Evolutionary conservation across 2,888 invertebrate species (phyloP), one percentile per base, ranked within the genome.

Genomic region (Xestia rhomboidea): DNA sequence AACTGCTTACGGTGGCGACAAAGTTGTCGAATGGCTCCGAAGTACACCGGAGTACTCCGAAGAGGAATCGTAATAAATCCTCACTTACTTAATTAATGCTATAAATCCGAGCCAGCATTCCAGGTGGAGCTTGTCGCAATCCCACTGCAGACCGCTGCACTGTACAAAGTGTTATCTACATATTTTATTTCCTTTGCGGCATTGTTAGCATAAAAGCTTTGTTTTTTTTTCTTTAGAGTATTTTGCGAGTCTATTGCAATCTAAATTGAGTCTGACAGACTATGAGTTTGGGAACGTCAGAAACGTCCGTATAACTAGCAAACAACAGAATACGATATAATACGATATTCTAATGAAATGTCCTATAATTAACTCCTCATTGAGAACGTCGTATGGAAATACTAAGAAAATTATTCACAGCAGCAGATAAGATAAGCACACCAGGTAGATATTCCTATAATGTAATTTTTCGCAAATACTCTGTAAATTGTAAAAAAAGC

Each of bases 71-170:
- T 88, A 81, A 88, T 90, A 90, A 90, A 91, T 91, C 89, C 87
- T 82, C 78, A 85, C 89, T 88, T 89, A 87, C 88, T 88, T 91
- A 92, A 92, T 92, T 90, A 91, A 90, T 84, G 87, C 90, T 84
- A 89, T 92, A 92, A 92, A 92, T 92, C 87, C 76, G 80, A 84
- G 77, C 78, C 76, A 74, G 76, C 82, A 86, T 83, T 86, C 86
- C 90, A 91, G 91, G 92, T 92, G 89, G 79, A 87, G 71, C 81
- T 85, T 83, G 87, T 85, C 89, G 86, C 88, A 89, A 80, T 85
- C 80, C 79, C 79, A 83, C 78, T 84, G 86, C 89, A 89, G 75
- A 81, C 70, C 82, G 69, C 71, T 83, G 84, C 89, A 84, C 78
- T 77, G 41, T 75, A 62, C 68, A 72, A 71, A 77, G 71, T 83